phyloP scores from a whole-genome alignment of 2,888 invertebrate species.

The Drepanosiphum platanoidis region DNA sequence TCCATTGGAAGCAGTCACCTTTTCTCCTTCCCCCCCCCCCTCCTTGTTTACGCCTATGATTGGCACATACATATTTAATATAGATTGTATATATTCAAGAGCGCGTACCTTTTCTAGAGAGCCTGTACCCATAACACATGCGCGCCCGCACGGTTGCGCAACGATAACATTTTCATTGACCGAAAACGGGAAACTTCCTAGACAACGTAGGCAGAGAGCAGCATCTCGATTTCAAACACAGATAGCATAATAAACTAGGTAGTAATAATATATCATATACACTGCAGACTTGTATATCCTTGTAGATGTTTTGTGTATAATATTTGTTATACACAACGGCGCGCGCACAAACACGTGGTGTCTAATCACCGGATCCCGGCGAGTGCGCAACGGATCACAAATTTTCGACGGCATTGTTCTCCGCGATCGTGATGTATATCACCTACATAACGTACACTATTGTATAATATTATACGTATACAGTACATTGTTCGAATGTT shows the following conservation, averaged over 20 bases:
- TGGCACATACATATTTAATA: too few species aligned
- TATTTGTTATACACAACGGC: background rate
- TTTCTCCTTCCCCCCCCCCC: too few species aligned
- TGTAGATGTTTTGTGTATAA: background rate
- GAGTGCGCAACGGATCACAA: constrained; percentile 7
- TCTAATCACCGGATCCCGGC: constrained; percentile 26
- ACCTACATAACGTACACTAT: too few species aligned
- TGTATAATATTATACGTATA: too few species aligned
- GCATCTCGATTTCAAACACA: background rate
- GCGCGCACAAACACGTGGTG: background rate
- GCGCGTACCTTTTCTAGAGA: too few species aligned
- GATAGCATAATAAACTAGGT: too few species aligned
- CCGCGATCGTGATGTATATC: background rate
- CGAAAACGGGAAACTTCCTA: constrained; percentile 28
- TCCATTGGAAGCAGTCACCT: too few species aligned
- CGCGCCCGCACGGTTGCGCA: too few species aligned
- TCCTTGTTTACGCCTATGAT: too few species aligned
- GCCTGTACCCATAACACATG: too few species aligned
- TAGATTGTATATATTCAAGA: too few species aligned
- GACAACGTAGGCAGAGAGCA: background rate
- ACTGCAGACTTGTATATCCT: background rate
- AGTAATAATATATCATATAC: too few species aligned
- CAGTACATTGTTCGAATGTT: background rate
- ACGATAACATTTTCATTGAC: background rate
- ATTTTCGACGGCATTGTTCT: constrained; percentile 26